phyloP scores from a whole-genome alignment of 2,113 vertebrate species.

The Ophthalmolycus amberensis region DNA sequence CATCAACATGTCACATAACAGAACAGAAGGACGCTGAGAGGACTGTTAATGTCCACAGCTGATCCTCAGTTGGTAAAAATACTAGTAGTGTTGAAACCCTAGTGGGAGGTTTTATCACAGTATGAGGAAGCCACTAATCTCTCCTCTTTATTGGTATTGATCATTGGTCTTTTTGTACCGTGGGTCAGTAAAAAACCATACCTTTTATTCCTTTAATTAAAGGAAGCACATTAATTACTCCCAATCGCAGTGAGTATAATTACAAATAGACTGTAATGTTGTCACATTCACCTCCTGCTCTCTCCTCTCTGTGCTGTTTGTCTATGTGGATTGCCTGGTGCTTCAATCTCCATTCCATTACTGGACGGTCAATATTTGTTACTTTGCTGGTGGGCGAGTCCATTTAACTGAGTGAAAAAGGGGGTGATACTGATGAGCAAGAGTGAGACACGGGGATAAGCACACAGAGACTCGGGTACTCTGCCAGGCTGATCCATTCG shows the following conservation, averaged over 20 bases:
- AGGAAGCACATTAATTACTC: slow-evolving; percentile 27
- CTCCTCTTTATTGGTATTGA: slow-evolving; percentile 42
- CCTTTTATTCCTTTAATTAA: slow-evolving; percentile 58
- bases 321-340: not conserved
- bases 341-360: slow-evolving; percentile 52
- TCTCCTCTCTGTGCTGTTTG: not conserved
- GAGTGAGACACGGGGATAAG: slow-evolving; percentile 9
- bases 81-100: not conserved
- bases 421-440: slow-evolving; percentile 1
- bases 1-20: not conserved
- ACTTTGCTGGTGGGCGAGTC: slow-evolving; percentile 23
- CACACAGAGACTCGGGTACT: slow-evolving; percentile 16
- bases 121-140: slow-evolving; percentile 28
- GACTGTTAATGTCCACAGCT: not conserved
- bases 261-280: slow-evolving; percentile 45
- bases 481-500: slow-evolving; percentile 21
- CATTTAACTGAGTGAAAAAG: slow-evolving; percentile 25
- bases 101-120: not conserved
- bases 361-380: slow-evolving; percentile 30
- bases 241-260: slow-evolving; percentile 47
- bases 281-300: slow-evolving; percentile 8
- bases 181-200: slow-evolving; percentile 31
- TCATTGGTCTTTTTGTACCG: slow-evolving; percentile 17
- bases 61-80: not conserved
- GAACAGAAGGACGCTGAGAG: not conserved